Evolutionary conservation across 2,888 invertebrate species (phyloP).

Genomic region (Drosophila tripunctata): DNA sequence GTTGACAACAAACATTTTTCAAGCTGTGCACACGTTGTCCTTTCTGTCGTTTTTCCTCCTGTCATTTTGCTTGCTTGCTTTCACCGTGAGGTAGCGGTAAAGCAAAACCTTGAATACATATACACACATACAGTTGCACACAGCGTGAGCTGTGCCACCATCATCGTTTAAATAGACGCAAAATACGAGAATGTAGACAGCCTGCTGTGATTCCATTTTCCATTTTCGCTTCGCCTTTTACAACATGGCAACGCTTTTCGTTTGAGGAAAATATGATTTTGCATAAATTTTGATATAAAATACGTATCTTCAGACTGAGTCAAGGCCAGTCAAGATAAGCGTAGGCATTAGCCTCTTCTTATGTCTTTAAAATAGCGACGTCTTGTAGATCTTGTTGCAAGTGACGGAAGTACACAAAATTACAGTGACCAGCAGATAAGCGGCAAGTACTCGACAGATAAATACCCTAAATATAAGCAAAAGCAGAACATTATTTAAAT

Average conservation of each 20-base stretch:
- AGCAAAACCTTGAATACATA: slow-evolving; percentile 70
- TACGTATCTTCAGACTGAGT: slow-evolving; percentile 50
- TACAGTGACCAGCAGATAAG: slow-evolving; percentile 14
- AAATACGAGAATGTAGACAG: slow-evolving; percentile 37
- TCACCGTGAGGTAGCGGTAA: slow-evolving; percentile 70
- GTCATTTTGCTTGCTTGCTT: slow-evolving; percentile 31
- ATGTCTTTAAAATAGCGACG: slow-evolving; percentile 39
- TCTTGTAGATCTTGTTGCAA: slow-evolving; percentile 27
- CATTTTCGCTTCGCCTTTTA: slow-evolving; percentile 55
- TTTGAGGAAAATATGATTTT: slow-evolving; percentile 72
- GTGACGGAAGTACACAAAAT: slow-evolving; percentile 42
- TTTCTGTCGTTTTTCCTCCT: slow-evolving; percentile 42
- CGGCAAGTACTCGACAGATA: background rate
- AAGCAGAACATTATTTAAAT: too few relatives aligned
- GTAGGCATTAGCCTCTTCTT: slow-evolving; percentile 23
- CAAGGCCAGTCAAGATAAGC: slow-evolving; percentile 62
- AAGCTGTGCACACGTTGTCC: slow-evolving; percentile 73
- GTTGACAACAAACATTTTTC: slow-evolving; percentile 81
- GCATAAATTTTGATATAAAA: slow-evolving; percentile 70
- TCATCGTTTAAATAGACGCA: slow-evolving; percentile 52
- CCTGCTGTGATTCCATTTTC: slow-evolving; percentile 80
- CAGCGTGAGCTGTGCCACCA: slow-evolving; percentile 29
- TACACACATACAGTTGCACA: slow-evolving; percentile 23
- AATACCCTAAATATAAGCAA: slow-evolving; percentile 4
- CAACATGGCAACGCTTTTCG: slow-evolving; percentile 49